Evolutionary conservation across 1,140 invertebrate genomes (phyloP).

Genomic region (Drosophila tropicalis): DNA sequence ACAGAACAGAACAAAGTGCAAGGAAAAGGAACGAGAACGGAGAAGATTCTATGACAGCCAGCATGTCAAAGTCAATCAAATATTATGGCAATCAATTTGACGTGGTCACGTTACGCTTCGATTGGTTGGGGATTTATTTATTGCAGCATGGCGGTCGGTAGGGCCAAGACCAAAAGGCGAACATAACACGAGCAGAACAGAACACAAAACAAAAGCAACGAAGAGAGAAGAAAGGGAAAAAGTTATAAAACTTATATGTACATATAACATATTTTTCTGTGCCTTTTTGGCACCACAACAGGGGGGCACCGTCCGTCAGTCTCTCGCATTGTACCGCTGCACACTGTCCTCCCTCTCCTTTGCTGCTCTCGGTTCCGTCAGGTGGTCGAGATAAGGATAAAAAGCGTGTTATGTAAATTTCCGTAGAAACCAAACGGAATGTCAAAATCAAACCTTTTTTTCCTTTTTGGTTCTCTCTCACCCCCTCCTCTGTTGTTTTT

Average conservation of each 20-base stretch:
- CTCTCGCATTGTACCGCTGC: neutral
- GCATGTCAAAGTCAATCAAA: constrained; percentile 83
- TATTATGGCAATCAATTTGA: constrained; percentile 81
- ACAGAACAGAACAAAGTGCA: constrained; percentile 28
- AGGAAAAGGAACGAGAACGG: constrained; percentile 19
- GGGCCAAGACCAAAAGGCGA: constrained; percentile 20
- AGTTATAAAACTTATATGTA: constrained; percentile 70
- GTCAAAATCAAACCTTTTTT: constrained; percentile 61
- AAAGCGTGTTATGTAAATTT: constrained; percentile 77
- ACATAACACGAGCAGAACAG: constrained; percentile 14
- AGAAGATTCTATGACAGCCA: constrained; percentile 76
- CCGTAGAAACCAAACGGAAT: constrained; percentile 61
- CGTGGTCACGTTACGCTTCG: constrained; percentile 67
- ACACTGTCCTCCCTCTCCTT: neutral
- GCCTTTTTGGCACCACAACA: constrained; percentile 70
- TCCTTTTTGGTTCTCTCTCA: neutral
- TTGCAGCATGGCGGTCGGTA: constrained; percentile 44
- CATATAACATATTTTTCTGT: constrained; percentile 20
- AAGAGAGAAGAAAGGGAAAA: constrained; percentile 27
- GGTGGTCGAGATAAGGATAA: constrained; percentile 76
- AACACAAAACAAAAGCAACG: neutral
- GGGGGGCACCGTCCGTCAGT: constrained; percentile 37
- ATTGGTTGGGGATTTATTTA: constrained; percentile 72
- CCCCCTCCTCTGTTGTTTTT: neutral
- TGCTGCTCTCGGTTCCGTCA: constrained; percentile 44